A percentile compares a stretch with the other conserved stretches of the same genome.
Evolutionary conservation across 2,888 invertebrate species (phyloP).

Genomic region (Sarcophaga carnaria): DNA sequence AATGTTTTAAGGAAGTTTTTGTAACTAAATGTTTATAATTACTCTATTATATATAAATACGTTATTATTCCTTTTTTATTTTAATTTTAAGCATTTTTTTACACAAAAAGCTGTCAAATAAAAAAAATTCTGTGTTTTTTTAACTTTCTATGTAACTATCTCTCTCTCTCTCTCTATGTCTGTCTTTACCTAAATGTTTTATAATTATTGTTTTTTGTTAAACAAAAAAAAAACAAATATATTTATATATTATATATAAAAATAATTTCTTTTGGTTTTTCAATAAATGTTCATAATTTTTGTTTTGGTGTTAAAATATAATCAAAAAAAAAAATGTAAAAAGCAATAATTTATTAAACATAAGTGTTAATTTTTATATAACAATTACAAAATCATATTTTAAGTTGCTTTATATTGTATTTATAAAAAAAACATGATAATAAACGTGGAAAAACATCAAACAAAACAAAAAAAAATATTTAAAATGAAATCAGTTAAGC

Average conservation of each 20-base stretch:
- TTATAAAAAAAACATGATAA: neutral
- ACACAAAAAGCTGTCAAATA: conserved; percentile 58
- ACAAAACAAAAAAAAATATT: conserved; percentile 20
- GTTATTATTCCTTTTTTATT: conserved; percentile 45
- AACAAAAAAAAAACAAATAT: conserved; percentile 62
- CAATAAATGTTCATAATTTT: conserved; percentile 61
- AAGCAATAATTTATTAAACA: conserved; percentile 44
- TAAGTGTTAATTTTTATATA: conserved; percentile 14
- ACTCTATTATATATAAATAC: conserved; percentile 55
- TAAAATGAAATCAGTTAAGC: conserved; percentile 56
- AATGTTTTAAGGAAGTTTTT: conserved; percentile 53
- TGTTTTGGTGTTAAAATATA: conserved; percentile 60
- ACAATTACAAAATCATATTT: conserved; percentile 39
- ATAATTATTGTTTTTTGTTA: conserved; percentile 55
- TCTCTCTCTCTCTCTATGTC: conserved; percentile 53
- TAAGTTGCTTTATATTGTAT: conserved; percentile 54
- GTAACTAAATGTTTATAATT: conserved; percentile 65
- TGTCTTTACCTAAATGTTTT: conserved; percentile 69
- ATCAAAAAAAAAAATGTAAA: conserved; percentile 42
- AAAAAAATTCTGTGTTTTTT: conserved; percentile 67
- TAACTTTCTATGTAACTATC: conserved; percentile 62
- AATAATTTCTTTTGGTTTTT: conserved; percentile 46
- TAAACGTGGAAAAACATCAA: conserved; percentile 6
- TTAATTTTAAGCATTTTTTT: conserved; percentile 65
- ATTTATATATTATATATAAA: conserved; percentile 46